These are phyloP conservation scores for Smittia sp. DNA, from an alignment of 2,888 invertebrate species.

Conservation along the genomic window DNA sequence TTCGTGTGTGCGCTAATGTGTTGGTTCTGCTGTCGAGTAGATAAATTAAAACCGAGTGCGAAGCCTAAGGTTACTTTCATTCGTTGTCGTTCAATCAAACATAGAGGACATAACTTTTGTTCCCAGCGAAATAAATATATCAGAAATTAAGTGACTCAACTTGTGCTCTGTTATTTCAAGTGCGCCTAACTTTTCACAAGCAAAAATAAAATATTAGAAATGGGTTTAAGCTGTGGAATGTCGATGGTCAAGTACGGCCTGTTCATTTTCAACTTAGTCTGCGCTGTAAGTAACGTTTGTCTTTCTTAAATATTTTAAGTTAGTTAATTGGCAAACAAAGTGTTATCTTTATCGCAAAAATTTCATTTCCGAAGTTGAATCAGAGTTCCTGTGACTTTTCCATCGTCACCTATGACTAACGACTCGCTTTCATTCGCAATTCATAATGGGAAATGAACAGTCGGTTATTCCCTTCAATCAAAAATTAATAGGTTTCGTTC, in stretches of 20 bases:
- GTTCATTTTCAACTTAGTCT: conserved; percentile 74
- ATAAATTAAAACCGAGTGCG: no score
- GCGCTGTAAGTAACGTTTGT: conserved; percentile 65
- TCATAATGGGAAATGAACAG: neutral
- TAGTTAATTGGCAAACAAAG: no score
- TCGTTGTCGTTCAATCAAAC: no score
- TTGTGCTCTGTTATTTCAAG: conserved; percentile 5
- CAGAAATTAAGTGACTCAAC: no score
- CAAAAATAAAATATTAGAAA: conserved; percentile 49
- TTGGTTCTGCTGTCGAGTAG: no score
- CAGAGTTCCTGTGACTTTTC: neutral
- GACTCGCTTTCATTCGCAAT: neutral
- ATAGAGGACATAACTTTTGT: no score
- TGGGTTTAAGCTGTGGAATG: conserved; percentile 64
- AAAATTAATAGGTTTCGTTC: neutral
- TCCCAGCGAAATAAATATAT: no score
- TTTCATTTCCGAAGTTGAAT: neutral
- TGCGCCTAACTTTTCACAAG: neutral
- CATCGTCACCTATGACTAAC: neutral
- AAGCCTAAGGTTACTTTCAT: no score
- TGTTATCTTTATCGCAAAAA: no score
- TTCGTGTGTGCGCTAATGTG: no score
- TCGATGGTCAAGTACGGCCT: conserved; percentile 77
- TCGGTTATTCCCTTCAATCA: no score
- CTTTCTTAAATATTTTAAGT: no score